Evolutionary conservation across 2,888 invertebrate genomes (phyloP), one percentile per base, ranked within the genome.

Genomic region (Allolobophora icterica): DNA sequence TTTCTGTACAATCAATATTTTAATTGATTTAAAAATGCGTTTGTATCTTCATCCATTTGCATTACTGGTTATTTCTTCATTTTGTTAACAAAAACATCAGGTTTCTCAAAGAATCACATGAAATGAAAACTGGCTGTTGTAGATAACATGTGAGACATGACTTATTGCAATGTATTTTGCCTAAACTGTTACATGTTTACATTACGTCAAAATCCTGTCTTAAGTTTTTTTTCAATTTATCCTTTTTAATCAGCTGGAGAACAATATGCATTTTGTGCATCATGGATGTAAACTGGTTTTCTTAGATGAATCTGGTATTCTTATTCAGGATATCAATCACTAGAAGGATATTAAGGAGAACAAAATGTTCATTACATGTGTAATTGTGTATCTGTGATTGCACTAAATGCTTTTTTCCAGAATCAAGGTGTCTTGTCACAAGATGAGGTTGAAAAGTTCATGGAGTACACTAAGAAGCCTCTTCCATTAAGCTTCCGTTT

Each of bases 401-500:
- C n/a, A n/a, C n/a, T 71, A 8, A n/a, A n/a, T 71, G n/a, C 8
- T 30, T 8, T 52, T 21, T n/a, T 8, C n/a, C 71, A 87, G 87
- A 38, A 17, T 34, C 87, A 87, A 38, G 87, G 87, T 21, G n/a
- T 87, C 87, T 34, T 87, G 34, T 35, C 87, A 8, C 34, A 87
- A 35, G 87, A 87, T 24, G 87, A 87, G 38, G 38, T 24, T 17
- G 87, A 87, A 87, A 87, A 87, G 38, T 87, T 87, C 87, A 87
- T 87, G 87, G 87, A 87, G 38, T 87, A 35, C 87, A 34, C 38
- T 34, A 87, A 87, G 38, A 87, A 87, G 87, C 35, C 87, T 2
- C 87, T 87, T 87, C 87, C 87, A 34, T 35, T 87, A 19, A 87
- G 87, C 87, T 87, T 87, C 24, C 87, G 87, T 38, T 24, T 87